phyloP scores from a whole-genome alignment of 2,797 vertebrate species.

The Myoxocephalus aenaeus region DNA sequence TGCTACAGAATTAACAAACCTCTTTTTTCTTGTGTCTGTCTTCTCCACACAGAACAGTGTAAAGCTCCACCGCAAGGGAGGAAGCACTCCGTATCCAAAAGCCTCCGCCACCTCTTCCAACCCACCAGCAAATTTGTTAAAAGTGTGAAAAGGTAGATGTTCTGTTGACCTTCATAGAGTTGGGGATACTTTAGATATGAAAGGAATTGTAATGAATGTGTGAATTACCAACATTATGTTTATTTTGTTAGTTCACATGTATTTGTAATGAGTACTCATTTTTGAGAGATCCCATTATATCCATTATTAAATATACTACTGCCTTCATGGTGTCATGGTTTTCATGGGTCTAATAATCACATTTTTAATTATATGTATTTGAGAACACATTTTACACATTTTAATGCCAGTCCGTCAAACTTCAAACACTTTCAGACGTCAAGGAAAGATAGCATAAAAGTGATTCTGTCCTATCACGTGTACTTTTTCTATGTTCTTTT shows the following conservation, averaged over 20 bases:
- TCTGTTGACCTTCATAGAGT: not conserved
- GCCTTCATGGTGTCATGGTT: not conserved
- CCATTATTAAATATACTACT: not conserved
- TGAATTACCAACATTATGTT: not conserved
- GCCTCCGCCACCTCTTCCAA: conserved; percentile 93
- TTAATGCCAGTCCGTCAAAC: no score
- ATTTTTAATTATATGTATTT: not conserved
- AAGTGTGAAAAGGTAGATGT: conserved; percentile 88
- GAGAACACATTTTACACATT: not conserved
- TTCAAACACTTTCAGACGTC: not conserved
- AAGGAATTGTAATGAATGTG: not conserved
- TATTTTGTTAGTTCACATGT: not conserved
- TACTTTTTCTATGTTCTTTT: conserved; percentile 16
- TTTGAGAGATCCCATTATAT: not conserved
- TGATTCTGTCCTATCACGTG: not conserved
- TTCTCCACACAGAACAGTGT: conserved; percentile 85
- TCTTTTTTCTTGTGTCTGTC: conserved; percentile 17
- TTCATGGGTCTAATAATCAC: not conserved
- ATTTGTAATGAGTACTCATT: not conserved
- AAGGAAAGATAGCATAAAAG: not conserved
- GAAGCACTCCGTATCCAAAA: conserved; percentile 94
- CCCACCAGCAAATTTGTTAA: conserved; percentile 93
- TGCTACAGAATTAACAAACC: not conserved
- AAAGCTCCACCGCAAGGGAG: conserved; percentile 89
- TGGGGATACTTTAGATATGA: not conserved